A percentile compares a stretch with the other conserved stretches of the same genome.
Evolutionary conservation across 1,140 invertebrate species (phyloP).

Genomic region (Drosophila busckii): DNA sequence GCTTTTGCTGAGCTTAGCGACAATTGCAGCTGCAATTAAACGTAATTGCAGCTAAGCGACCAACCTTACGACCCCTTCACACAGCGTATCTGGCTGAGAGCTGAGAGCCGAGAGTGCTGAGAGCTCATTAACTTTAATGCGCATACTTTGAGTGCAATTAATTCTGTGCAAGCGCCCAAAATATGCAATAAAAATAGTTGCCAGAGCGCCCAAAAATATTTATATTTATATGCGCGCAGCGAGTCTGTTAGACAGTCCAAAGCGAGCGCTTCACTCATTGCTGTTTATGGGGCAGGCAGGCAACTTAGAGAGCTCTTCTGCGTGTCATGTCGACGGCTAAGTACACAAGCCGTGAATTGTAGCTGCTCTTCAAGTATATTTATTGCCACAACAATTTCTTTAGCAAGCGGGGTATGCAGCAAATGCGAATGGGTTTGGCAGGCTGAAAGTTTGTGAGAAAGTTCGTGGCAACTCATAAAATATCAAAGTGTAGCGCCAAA

Average conservation of each 20-base stretch:
- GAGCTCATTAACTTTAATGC: conserved; percentile 70
- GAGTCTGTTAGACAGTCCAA: neutral
- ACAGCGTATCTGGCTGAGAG: neutral
- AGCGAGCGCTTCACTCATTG: neutral
- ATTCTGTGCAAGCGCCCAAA: conserved; percentile 54
- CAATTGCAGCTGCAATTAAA: conserved; percentile 65
- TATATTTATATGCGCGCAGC: too few species aligned
- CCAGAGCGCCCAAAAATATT: conserved; percentile 37
- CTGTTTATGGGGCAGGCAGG: conserved; percentile 32
- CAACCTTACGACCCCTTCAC: neutral
- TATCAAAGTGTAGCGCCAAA: too few species aligned
- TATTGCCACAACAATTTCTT: conserved; percentile 31
- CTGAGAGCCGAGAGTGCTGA: conserved; percentile 12
- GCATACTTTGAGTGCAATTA: conserved; percentile 72
- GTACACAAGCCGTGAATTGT: conserved; percentile 8
- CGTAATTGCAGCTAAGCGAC: conserved; percentile 59
- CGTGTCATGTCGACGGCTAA: conserved; percentile 24
- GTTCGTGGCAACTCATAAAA: too few species aligned
- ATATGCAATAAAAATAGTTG: conserved; percentile 71
- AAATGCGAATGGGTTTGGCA: too few species aligned
- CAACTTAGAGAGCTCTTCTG: conserved; percentile 22
- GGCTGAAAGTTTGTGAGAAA: too few species aligned
- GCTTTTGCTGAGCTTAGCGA: conserved; percentile 37
- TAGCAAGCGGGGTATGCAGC: neutral
- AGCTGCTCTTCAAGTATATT: conserved; percentile 46